A percentile compares a stretch with the other conserved stretches of the same genome.
Conservation (phyloP, 2,797 vertebrate genomes). For the Mormyrus hasselquistii region DNA sequence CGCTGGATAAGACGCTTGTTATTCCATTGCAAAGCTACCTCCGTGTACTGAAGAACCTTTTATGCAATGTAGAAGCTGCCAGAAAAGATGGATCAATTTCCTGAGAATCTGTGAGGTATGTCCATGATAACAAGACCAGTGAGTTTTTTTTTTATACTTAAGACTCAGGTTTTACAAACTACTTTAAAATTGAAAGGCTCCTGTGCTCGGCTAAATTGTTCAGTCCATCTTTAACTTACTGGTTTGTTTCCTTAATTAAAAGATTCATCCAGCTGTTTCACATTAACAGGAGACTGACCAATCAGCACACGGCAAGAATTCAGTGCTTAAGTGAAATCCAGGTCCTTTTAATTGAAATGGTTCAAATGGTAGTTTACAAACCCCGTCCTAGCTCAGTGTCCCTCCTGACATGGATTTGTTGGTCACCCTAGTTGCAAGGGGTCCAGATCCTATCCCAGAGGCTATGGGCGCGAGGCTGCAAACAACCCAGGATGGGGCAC, state of each 20-base stretch:
- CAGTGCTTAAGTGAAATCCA: not conserved
- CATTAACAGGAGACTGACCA: not conserved
- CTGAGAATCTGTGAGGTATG: not conserved
- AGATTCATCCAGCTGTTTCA: not conserved
- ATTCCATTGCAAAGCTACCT: not conserved
- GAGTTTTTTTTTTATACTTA: not conserved
- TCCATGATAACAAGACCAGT: not conserved
- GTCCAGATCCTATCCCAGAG: not conserved
- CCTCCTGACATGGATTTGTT: not conserved
- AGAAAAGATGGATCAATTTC: not conserved
- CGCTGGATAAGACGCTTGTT: not conserved
- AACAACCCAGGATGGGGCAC: not conserved
- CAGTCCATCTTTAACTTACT: not conserved
- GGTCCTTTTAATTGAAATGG: not conserved
- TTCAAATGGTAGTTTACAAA: not conserved
- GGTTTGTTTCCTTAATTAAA: not conserved
- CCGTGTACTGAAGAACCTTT: not conserved
- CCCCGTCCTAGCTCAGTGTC: not conserved
- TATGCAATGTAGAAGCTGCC: not conserved
- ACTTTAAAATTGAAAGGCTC: not conserved
- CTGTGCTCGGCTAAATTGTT: not conserved
- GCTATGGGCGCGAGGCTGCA: not conserved
- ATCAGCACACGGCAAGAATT: not conserved
- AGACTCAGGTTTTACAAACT: not conserved
- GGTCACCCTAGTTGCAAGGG: not conserved